phyloP scores from a whole-genome alignment of 2,797 vertebrate species.

The Amphiprion clarkii region DNA sequence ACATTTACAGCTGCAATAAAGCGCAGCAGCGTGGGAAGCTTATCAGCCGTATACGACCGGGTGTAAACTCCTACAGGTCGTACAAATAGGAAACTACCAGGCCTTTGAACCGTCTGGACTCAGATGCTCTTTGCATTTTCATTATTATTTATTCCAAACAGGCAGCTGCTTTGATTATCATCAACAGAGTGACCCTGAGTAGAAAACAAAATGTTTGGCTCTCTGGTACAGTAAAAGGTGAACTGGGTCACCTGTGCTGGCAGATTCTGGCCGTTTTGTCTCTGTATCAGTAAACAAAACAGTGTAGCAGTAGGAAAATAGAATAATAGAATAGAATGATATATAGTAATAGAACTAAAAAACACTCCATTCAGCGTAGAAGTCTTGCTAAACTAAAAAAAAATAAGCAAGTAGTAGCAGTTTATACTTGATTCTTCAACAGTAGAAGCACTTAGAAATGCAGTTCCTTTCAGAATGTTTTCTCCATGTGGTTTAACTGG shows the following conservation, averaged over 20 bases:
- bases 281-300: neutral
- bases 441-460: too few species aligned
- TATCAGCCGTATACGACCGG: constrained; percentile 32
- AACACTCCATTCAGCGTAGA: neutral
- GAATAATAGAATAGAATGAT: too few species aligned
- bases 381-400: too few species aligned
- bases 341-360: neutral
- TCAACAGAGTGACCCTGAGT: neutral
- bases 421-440: neutral
- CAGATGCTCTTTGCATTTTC: neutral
- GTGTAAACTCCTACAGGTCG: constrained; percentile 21
- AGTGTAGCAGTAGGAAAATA: neutral
- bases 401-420: neutral
- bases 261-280: neutral
- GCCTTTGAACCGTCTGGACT: neutral
- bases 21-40: neutral
- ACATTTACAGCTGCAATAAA: constrained; percentile 58
- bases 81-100: constrained; percentile 6
- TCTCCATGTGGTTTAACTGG: too few species aligned
- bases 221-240: too few species aligned
- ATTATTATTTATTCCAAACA: constrained; percentile 17
- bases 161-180: constrained; percentile 21
- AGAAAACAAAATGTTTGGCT: neutral
- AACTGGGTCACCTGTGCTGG: neutral
- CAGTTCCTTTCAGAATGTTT: neutral